Evolutionary conservation across 1,140 invertebrate species (phyloP), one percentile per base, ranked within the genome.

Genomic region (Pomacea maculata): DNA sequence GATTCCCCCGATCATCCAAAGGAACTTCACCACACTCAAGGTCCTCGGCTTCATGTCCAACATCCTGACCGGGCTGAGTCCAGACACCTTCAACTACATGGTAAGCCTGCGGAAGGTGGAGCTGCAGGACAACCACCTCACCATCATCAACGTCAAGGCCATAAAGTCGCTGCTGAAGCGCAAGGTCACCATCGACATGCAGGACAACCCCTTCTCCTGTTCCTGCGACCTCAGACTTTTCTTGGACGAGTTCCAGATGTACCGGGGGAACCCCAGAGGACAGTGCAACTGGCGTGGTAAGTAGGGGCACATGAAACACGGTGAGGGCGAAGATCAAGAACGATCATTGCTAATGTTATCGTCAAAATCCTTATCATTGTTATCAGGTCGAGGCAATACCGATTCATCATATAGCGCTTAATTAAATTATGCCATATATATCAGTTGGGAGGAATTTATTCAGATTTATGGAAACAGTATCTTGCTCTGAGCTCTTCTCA

Each of bases 181-280:
- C 5, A 52, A 67, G 57, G 64, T 74, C 34, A 21, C 11, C 67
- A 34, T 84, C 34, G 70, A 83, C 70, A 57, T 84, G 63, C 54
- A 54, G 12, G 63, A 68, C 57, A 84, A 84, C 61, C 83, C 81
- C 17, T 84, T 84, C 73, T 71, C 81, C 11, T 82, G 83, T 75
- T 52, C 78, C 54, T 84, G 83, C 74, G 79, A 82, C 65, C 21
- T 80, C 15, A 19, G 78, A 17, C 78, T 70, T 70, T 81, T 84
- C 64, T 63, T 82, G 25, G 29, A 78, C 34, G 78, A 79, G 80
- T 63, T 83, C 52, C 67, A 79, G 52, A 63, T 34, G 29, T 61
- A 61, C 15, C 15, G 57, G 57, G 11, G 57, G 57, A 2, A 11
- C 4, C 57, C 57, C 11, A 17, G 15, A 11, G 57, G 57, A 61